A percentile compares a stretch with the other conserved stretches of the same genome.
phyloP scores from a whole-genome alignment of 2,113 vertebrate genomes.

The Campylomormyrus tamandua region DNA sequence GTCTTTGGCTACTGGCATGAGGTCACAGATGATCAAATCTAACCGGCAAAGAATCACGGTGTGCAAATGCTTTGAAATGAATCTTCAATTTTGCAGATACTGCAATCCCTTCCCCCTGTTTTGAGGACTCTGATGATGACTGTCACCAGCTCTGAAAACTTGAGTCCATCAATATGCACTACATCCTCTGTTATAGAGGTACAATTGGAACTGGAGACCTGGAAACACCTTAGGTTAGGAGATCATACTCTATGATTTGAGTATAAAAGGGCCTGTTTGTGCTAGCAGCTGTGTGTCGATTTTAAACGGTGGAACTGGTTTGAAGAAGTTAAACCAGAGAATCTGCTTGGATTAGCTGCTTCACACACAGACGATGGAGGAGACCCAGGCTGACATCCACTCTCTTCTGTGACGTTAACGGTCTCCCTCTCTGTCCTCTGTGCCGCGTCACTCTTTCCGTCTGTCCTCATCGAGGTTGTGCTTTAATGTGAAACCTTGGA shows the following conservation, averaged over 20 bases:
- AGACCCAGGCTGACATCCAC: not conserved
- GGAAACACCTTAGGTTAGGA: not conserved
- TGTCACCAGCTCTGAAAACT: not conserved
- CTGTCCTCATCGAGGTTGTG: not conserved
- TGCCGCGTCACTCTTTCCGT: not conserved
- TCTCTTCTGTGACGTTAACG: not conserved
- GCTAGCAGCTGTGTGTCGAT: not conserved
- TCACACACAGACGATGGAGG: not conserved
- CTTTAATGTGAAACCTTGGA: not conserved
- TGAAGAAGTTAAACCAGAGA: not conserved
- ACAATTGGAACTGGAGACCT: not conserved
- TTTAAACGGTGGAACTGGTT: not conserved
- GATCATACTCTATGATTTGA: not conserved
- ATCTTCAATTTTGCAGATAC: not conserved
- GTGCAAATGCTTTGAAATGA: not conserved
- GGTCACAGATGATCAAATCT: not conserved
- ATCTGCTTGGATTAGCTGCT: not conserved
- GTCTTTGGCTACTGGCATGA: not conserved
- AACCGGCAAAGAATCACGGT: not conserved
- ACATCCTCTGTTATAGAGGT: not conserved
- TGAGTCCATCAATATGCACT: not conserved
- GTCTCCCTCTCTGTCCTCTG: not conserved
- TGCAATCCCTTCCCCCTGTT: not conserved
- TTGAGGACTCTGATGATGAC: not conserved
- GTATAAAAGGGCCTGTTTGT: not conserved